Base-by-base conservation (phyloP, 2,113 vertebrate genomes). In the Crypturellus undulatus region DNA sequence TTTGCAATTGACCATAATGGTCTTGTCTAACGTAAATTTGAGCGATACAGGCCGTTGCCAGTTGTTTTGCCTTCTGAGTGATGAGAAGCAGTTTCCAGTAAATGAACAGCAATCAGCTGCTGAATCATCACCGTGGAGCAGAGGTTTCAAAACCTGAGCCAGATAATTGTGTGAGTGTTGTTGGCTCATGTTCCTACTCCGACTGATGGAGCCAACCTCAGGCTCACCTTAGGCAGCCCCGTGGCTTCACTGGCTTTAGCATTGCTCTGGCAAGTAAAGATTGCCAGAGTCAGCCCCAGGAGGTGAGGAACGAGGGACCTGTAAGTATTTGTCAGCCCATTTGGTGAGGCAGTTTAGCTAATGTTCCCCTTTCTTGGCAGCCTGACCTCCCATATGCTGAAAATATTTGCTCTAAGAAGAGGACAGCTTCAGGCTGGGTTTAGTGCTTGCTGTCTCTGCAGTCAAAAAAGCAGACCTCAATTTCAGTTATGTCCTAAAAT, bases 111-210 rank as follows among this genome's bases (percentile, higher is more conserved):
- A 96, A 97, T 95, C 95, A 96, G 19, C 89, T 89, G 85, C 94
- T 97, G 96, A 98, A 87, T 97, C 97, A 98, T 34, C 10, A 6
- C 56, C 17, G 19, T 84, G 71, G 96, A 96, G 92, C 78, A 70
- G 92, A 93, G 68, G 76, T 86, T 96, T 94, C 92, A 95, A 93
- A 94, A 84, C 52, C 58, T 69, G 89, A 89, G 82, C 87, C 95
- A 96, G 93, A 87, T 90, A 84, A 89, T 40, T 25, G 89, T 90
- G 90, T 92, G 96, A 96, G 97, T 85, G 86, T 87, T 93, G 88
- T 69, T 97, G 85, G 83, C 92, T 71, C 40, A 0, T 54, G 78
- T 3, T 65, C 43, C 88, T 81, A 47, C 77, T 83, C 17, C 85
- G 90, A 45, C 30, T 96, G 92, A 82, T 28, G 4, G 83, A 85